Evolutionary conservation across 2,797 vertebrate genomes (phyloP), one percentile per base, ranked within the genome.

Genomic region (Setipinna tenuifilis): DNA sequence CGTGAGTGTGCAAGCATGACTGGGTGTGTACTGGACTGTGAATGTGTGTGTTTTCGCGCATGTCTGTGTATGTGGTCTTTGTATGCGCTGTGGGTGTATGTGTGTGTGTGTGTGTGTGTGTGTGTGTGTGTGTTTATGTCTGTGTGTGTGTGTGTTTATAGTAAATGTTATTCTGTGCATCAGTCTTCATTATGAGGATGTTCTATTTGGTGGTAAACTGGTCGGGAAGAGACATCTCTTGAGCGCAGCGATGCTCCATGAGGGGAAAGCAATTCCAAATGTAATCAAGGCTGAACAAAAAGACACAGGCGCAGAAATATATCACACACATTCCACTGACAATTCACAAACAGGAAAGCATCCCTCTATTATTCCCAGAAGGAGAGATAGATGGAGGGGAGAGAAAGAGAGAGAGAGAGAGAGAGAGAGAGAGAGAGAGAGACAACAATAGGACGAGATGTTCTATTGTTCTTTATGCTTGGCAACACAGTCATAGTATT

Each of bases 121-220:
- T 82, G 84, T 81, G 65, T 65, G 59, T 65, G 62, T 65, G 65
- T 16, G 85, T 48, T 78, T 85, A 86, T 82, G 85, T 80, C 14
- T 41, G 31, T 75, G 68, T 75, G 68, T 75, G 17, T 78, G 71
- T 78, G 17, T 78, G 71, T 78, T 21, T 21, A 44, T 78, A 2
- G 31, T 10, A 31, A 44, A 35, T 11, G 31, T 44, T 19, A 35
- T 31, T 14, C 83, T 48, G 81, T 84, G 35, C 71, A 82, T 84
- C 86, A 62, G 87, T 89, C 86, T 91, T 90, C 85, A 86, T 90
- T 85, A 87, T 41, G 48, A 89, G 89, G 88, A 92, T 71, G 61
- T 58, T 54, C 61, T 78, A 71, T 81, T 82, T 58, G 81, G 83
- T 84, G 81, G 82, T 71, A 75, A 86, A 87, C 83, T 82, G 57